Evolutionary conservation across 2,888 invertebrate species (phyloP).

Genomic region (Criorhina ranunculi): DNA sequence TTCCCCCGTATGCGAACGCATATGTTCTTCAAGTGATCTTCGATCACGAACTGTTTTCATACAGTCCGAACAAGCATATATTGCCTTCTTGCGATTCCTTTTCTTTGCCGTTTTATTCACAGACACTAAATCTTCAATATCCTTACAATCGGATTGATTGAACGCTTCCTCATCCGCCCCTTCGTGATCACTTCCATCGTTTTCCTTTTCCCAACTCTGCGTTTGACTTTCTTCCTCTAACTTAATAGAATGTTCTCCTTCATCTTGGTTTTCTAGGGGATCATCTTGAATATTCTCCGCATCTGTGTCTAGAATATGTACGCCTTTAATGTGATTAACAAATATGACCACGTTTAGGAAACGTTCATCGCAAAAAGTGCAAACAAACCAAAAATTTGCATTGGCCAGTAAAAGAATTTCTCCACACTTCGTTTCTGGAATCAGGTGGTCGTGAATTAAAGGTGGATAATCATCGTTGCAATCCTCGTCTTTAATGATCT

Average conservation of each 20-base stretch:
- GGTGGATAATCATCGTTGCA: not conserved
- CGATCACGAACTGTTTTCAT: conserved; percentile 55
- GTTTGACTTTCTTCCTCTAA: conserved; percentile 1
- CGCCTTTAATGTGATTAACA: conserved; percentile 57
- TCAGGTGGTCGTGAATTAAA: not conserved
- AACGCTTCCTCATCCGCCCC: not conserved
- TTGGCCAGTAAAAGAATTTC: conserved; percentile 58
- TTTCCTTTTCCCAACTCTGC: conserved; percentile 7
- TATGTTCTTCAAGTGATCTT: conserved; percentile 51
- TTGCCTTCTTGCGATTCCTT: conserved; percentile 51
- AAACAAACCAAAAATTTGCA: conserved; percentile 64
- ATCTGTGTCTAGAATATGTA: conserved; percentile 41
- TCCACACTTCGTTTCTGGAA: conserved; percentile 52
- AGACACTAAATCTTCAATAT: not conserved
- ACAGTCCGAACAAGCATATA: conserved; percentile 53
- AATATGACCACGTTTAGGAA: conserved; percentile 57
- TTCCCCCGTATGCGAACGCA: conserved; percentile 61
- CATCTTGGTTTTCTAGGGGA: not conserved
- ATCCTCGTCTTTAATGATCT: not conserved
- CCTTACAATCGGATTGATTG: conserved; percentile 3
- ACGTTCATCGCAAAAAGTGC: conserved; percentile 66
- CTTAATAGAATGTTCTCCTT: conserved; percentile 11
- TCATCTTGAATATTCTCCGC: not conserved
- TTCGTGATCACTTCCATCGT: not conserved
- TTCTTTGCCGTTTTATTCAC: not conserved